A percentile compares a stretch with the other conserved stretches of the same genome.
Conservation (phyloP, 2,113 vertebrate genomes). For the Seriola aureovittata region DNA sequence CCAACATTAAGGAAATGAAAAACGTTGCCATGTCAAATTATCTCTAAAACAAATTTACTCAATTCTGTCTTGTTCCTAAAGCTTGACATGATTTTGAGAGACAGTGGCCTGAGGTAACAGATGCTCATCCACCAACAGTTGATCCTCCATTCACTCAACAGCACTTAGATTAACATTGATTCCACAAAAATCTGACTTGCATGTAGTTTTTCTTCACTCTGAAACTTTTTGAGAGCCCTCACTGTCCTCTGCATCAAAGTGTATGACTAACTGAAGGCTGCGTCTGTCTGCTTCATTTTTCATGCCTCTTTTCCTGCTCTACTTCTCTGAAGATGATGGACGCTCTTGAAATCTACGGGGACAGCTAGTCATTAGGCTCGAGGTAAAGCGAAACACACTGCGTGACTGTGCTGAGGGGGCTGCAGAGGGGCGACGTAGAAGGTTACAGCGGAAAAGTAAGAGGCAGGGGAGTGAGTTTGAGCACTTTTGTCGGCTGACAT, state of each 20-base stretch:
- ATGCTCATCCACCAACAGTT: slow-evolving; percentile 21
- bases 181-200: slow-evolving; percentile 18
- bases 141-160: not conserved
- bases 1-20: slow-evolving; percentile 33
- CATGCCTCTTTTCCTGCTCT: slow-evolving; percentile 43
- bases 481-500: slow-evolving; percentile 53
- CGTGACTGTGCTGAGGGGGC: not conserved
- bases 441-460: slow-evolving; percentile 15
- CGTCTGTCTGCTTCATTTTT: slow-evolving; percentile 53
- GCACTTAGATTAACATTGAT: slow-evolving; percentile 20
- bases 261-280: slow-evolving; percentile 48
- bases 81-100: slow-evolving; percentile 30
- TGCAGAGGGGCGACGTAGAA: not conserved
- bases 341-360: slow-evolving; percentile 58
- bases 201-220: slow-evolving; percentile 15
- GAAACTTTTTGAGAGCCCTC: slow-evolving; percentile 24
- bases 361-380: slow-evolving; percentile 68
- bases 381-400: slow-evolving; percentile 55
- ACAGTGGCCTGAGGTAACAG: slow-evolving; percentile 16
- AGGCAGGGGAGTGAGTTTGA: slow-evolving; percentile 33
- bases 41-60: not conserved
- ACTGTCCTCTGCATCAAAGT: slow-evolving; percentile 35
- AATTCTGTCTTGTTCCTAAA: slow-evolving; percentile 17
- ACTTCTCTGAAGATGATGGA: slow-evolving; percentile 68
- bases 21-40: slow-evolving; percentile 1